A percentile compares a stretch with the other conserved stretches of the same genome.
These are phyloP conservation scores for Neodiprion fabricii DNA, from an alignment of 1,140 invertebrate genomes.

Conservation along the genomic window DNA sequence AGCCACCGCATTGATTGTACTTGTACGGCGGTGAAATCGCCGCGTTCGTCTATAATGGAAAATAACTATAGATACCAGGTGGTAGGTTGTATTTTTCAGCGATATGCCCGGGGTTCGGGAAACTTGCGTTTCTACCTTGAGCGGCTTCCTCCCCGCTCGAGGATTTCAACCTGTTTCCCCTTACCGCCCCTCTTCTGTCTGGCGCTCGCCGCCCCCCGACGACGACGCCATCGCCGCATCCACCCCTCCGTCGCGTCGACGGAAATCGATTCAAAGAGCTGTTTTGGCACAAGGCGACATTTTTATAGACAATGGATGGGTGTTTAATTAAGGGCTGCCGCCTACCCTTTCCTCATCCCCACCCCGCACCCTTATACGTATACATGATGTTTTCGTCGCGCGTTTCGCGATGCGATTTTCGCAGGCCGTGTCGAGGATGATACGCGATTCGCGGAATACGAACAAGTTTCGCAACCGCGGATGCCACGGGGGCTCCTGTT, in stretches of 20 bases:
- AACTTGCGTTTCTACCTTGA: not conserved
- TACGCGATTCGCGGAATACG: too few relatives aligned
- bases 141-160: not conserved
- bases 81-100: not conserved
- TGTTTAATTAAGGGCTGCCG: constrained; percentile 12
- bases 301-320: constrained; percentile 18
- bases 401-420: too few relatives aligned
- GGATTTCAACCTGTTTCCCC: not conserved
- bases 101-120: not conserved
- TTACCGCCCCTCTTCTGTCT: not conserved
- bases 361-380: too few relatives aligned
- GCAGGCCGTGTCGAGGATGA: too few relatives aligned
- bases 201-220: not conserved
- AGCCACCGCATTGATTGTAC: not conserved
- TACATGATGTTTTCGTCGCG: too few relatives aligned
- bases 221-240: not conserved
- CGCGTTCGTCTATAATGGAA: too few relatives aligned
- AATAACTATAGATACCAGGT: too few relatives aligned
- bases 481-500: too few relatives aligned
- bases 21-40: not conserved
- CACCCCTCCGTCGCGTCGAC: constrained; percentile 1
- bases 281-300: constrained; percentile 16
- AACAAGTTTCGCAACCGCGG: too few relatives aligned
- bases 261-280: constrained; percentile 18
- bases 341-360: not conserved